A percentile compares a stretch with the other conserved stretches of the same genome.
These are phyloP conservation scores for Fabriciana adippe DNA, from an alignment of 2,888 invertebrate genomes.

Conservation along the genomic window DNA sequence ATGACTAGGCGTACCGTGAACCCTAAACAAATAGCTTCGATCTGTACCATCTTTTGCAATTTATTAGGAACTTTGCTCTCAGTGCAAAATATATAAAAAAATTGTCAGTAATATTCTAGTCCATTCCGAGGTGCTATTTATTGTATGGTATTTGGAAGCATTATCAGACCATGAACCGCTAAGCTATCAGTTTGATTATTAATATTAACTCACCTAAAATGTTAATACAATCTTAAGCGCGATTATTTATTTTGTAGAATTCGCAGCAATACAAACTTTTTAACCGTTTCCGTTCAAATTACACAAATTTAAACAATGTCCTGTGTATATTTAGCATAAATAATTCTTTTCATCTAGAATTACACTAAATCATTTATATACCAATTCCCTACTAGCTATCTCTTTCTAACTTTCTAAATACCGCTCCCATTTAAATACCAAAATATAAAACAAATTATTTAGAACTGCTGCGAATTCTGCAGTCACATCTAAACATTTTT, in stretches of 20 bases:
- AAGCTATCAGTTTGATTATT: constrained; percentile 62
- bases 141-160: constrained; percentile 59
- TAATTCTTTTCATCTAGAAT: not conserved
- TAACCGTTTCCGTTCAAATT: constrained; percentile 1
- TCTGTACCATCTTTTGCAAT: constrained; percentile 48
- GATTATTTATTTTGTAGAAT: constrained; percentile 51
- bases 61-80: constrained; percentile 74
- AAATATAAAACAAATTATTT: not conserved
- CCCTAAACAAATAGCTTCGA: constrained; percentile 60
- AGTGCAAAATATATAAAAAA: constrained; percentile 66
- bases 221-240: constrained; percentile 72
- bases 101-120: constrained; percentile 49
- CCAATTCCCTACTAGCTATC: not conserved
- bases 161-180: constrained; percentile 60
- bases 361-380: not conserved
- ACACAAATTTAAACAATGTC: not conserved
- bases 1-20: constrained; percentile 80
- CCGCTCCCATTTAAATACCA: not conserved
- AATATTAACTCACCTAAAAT: constrained; percentile 58
- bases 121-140: constrained; percentile 50
- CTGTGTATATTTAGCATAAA: not conserved
- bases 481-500: constrained; percentile 42
- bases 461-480: not conserved
- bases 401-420: not conserved
- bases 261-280: constrained; percentile 12